These are phyloP conservation scores for Stegastes partitus DNA, from an alignment of 2,113 vertebrate genomes.

Conservation along the genomic window DNA sequence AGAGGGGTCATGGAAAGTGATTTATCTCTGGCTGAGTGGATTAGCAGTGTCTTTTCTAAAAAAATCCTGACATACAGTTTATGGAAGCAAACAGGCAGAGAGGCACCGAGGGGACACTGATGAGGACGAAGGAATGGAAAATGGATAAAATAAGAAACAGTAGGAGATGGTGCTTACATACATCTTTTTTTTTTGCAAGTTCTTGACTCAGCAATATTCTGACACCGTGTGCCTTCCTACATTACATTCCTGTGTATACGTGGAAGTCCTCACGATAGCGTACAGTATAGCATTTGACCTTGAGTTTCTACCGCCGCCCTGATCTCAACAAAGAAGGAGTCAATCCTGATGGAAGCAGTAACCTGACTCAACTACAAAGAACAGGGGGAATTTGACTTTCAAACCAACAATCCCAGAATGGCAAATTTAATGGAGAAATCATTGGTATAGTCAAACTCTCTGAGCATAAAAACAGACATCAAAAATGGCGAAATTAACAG, in stretches of 20 bases:
- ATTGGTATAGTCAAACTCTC: background rate
- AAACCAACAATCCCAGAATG: background rate
- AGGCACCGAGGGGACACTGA: background rate
- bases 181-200: background rate
- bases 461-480: background rate
- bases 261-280: background rate
- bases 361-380: slow-evolving; percentile 4
- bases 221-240: background rate
- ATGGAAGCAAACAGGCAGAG: slow-evolving; percentile 13
- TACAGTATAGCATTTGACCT: background rate
- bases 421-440: background rate
- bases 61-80: slow-evolving; percentile 3
- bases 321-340: slow-evolving; percentile 24
- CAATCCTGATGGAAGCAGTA: slow-evolving; percentile 17
- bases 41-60: slow-evolving; percentile 18
- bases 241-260: background rate
- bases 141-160: background rate
- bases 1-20: slow-evolving; percentile 36
- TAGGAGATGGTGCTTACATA: background rate
- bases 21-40: slow-evolving; percentile 45
- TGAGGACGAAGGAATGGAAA: background rate
- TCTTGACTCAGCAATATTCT: slow-evolving; percentile 9
- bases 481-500: background rate
- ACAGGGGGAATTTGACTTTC: background rate
- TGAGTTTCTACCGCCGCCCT: background rate